Evolutionary conservation across 2,888 invertebrate genomes (phyloP), one percentile per base, ranked within the genome.

Genomic region (Leucoptera coffeella): DNA sequence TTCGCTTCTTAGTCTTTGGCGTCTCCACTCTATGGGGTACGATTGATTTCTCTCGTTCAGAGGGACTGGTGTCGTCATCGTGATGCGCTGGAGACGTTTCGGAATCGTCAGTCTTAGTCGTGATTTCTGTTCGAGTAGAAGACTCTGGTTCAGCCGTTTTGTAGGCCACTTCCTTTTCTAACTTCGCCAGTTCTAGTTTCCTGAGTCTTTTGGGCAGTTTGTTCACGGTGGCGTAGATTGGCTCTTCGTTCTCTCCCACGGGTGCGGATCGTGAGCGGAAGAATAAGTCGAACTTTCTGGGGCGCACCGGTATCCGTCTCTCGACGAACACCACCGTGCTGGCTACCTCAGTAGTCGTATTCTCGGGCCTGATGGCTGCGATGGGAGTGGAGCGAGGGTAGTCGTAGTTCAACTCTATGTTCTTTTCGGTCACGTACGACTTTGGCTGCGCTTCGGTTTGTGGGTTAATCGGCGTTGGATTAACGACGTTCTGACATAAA

Each of bases 301-400:
- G 62, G 35, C 61, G 61, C 2, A 57, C 52, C 15, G 67, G 67
- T 40, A 71, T 61, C 32, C 61, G 49, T 45, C 64, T 51, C 45
- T 72, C 71, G 6, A 72, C 64, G 37, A 72, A 65, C 35, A 72
- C 62, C 13, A 72, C 64, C 7, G 72, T 72, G 40, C 71, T 72
- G 2, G 72, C 72, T 11, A 72, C 69, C 42, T 72, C 72, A 13
- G 69, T 71, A 1, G 71, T 71, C 1, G 71, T 69, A 12, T 56
- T 54, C 7, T 65, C 61, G 4, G 59, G 53, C 32, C 53, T 61
- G 17, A 7, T 17, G 6, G 17, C 17, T 2, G 49, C 48, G 33
- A 62, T 46, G 19, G 65, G 61, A 3, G 52, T 61, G 11, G 53
- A 48, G 52, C 62, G 52, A 2, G 72, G 72, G 39, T 72, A 72